phyloP scores from a whole-genome alignment of 1,140 invertebrate genomes.

The Ridgeia piscesae region DNA sequence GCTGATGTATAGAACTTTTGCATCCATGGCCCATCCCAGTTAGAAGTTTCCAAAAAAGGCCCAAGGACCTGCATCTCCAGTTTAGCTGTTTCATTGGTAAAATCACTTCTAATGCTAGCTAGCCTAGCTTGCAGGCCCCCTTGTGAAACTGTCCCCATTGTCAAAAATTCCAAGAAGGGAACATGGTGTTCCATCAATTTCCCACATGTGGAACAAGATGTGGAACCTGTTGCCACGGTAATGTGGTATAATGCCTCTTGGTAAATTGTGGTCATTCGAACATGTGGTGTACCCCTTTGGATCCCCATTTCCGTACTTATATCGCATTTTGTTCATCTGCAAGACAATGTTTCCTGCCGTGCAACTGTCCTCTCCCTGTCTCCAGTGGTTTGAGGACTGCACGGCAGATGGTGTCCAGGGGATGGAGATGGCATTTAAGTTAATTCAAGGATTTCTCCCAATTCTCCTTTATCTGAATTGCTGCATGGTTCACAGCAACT shows the following conservation, averaged over 20 bases:
- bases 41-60: neutral
- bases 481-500: neutral
- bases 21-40: neutral
- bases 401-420: neutral
- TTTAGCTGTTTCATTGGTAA: neutral
- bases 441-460: neutral
- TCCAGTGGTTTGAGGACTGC: neutral
- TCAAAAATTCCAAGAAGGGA: neutral
- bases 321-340: neutral
- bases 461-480: neutral
- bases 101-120: neutral
- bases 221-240: neutral
- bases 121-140: neutral
- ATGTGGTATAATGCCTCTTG: neutral
- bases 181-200: neutral
- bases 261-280: neutral
- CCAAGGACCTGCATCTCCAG: neutral
- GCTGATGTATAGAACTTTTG: neutral
- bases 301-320: neutral
- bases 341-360: neutral
- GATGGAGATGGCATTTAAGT: neutral
- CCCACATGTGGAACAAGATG: neutral
- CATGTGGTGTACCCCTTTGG: neutral
- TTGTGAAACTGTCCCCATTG: neutral
- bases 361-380: neutral